A percentile compares a stretch with the other conserved stretches of the same genome.
Evolutionary conservation across 64 coral and sea anemone species (phyloP).

Genomic region (Cladopsammia gracilis): DNA sequence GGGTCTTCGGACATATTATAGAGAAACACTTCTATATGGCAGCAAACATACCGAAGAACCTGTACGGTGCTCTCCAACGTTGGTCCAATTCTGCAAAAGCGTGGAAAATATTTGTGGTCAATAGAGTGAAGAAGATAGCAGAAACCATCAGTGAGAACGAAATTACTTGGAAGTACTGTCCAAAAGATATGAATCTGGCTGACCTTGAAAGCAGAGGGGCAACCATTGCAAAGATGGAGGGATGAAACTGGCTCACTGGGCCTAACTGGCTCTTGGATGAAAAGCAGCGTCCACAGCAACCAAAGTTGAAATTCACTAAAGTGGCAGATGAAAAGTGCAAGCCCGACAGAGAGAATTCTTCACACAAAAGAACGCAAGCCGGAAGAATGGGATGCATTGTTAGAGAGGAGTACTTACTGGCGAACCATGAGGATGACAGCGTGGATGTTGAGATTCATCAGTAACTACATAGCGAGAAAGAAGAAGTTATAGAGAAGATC

Average conservation of each 20-base stretch:
- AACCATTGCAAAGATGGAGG: conserved; percentile 42
- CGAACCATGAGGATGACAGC: conserved; percentile 22
- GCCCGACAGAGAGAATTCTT: neutral
- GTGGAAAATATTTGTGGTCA: conserved; percentile 54
- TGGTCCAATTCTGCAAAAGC: conserved; percentile 43
- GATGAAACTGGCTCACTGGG: conserved; percentile 56
- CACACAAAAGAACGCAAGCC: neutral
- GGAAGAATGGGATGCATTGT: conserved; percentile 57
- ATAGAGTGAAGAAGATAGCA: conserved; percentile 75
- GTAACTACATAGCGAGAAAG: neutral
- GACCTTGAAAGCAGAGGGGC: conserved; percentile 67
- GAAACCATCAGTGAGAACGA: conserved; percentile 19
- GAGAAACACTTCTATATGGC: conserved; percentile 41
- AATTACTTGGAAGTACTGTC: conserved; percentile 58
- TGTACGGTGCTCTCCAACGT: conserved; percentile 12
- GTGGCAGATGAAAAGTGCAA: conserved; percentile 9
- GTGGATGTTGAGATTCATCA: conserved; percentile 4
- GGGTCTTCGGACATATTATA: conserved; percentile 28
- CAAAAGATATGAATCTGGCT: conserved; percentile 48
- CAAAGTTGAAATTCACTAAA: conserved; percentile 12
- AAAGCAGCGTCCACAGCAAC: conserved; percentile 41
- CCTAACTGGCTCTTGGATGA: conserved; percentile 50
- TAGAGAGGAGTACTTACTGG: conserved; percentile 44
- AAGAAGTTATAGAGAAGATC: conserved; percentile 8
- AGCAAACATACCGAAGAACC: conserved; percentile 63